Evolutionary conservation across 2,797 vertebrate genomes (phyloP).

Genomic region (Pseudomugil tenellus): DNA sequence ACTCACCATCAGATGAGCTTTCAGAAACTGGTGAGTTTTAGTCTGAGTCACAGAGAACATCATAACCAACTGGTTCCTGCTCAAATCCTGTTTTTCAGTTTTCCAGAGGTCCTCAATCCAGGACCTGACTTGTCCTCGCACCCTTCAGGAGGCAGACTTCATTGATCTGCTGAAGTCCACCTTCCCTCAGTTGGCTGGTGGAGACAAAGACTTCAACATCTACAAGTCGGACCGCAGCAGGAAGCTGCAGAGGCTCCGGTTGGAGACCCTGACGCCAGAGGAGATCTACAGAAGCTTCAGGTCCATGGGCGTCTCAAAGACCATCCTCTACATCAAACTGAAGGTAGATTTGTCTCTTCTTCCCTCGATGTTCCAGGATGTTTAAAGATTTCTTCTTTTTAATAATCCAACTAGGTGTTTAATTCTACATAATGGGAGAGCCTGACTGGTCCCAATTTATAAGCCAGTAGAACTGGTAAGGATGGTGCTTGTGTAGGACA

Average conservation of each 20-base stretch:
- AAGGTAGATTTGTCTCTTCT: conserved; percentile 20
- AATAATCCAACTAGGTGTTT: too few relatives aligned
- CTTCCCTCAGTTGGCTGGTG: conserved; percentile 36
- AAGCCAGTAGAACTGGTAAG: too few relatives aligned
- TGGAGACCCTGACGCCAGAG: conserved; percentile 14
- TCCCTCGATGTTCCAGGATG: too few relatives aligned
- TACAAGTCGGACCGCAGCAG: conserved; percentile 24
- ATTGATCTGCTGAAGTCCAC: conserved; percentile 34
- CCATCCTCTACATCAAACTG: conserved; percentile 43
- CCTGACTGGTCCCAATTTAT: too few relatives aligned
- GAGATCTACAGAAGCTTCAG: conserved; percentile 27
- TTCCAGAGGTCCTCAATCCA: background rate
- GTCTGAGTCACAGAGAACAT: too few relatives aligned
- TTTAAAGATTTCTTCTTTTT: too few relatives aligned
- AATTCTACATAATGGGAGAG: too few relatives aligned
- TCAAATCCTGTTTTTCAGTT: conserved; percentile 7
- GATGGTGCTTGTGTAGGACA: too few relatives aligned
- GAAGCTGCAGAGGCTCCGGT: conserved; percentile 19
- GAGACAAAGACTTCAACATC: conserved; percentile 11
- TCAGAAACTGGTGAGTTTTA: conserved; percentile 5
- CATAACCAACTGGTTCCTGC: background rate
- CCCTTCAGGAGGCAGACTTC: conserved; percentile 30
- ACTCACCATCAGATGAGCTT: background rate
- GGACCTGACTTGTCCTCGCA: conserved; percentile 30
- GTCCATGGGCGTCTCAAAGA: background rate